phyloP scores from a whole-genome alignment of 2,797 vertebrate species.

The Hoplostethus atlanticus region DNA sequence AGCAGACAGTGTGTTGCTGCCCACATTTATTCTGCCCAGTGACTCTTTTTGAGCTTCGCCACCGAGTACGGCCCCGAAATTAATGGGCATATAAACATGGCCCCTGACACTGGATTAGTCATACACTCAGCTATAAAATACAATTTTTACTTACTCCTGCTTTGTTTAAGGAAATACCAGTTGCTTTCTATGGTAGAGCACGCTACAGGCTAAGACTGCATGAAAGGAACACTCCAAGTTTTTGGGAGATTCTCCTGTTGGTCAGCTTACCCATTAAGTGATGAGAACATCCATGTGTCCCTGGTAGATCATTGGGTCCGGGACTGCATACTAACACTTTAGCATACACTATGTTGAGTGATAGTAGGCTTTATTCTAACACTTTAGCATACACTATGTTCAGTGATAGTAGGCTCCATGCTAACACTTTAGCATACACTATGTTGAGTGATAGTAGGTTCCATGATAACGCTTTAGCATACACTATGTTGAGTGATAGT shows the following conservation, averaged over 20 bases:
- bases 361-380: too few relatives aligned
- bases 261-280: constrained; percentile 12
- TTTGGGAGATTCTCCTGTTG: constrained; percentile 10
- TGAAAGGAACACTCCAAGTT: background rate
- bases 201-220: background rate
- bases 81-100: constrained; percentile 47
- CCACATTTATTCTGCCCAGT: constrained; percentile 47
- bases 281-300: background rate
- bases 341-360: too few relatives aligned
- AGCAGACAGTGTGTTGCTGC: constrained; percentile 40
- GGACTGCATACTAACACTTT: too few relatives aligned
- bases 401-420: too few relatives aligned
- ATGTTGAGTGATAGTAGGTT: too few relatives aligned
- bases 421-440: too few relatives aligned
- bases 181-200: background rate
- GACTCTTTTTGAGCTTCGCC: constrained; percentile 37
- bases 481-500: too few relatives aligned
- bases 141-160: background rate
- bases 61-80: constrained; percentile 26
- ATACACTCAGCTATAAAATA: constrained; percentile 43
- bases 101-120: constrained; percentile 45
- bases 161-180: background rate
- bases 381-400: too few relatives aligned
- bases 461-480: too few relatives aligned
- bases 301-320: too few relatives aligned